Conservation (phyloP, 2,113 vertebrate genomes). For the Planiliza haematocheilus region DNA sequence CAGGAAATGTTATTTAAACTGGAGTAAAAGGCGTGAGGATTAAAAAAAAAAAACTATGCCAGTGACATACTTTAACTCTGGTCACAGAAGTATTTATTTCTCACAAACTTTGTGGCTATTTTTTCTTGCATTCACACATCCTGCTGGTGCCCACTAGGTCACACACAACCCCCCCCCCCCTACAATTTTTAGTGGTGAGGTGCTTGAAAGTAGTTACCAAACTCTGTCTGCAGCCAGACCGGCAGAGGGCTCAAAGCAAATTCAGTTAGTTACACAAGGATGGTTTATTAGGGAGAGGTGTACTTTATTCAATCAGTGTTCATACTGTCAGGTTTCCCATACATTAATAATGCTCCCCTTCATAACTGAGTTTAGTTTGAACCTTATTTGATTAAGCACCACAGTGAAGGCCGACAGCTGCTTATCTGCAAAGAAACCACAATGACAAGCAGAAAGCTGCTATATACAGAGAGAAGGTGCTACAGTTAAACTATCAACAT, state of each 20-base stretch:
- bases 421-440: neutral
- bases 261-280: neutral
- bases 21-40: too few relatives aligned
- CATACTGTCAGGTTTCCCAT: too few relatives aligned
- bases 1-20: too few relatives aligned
- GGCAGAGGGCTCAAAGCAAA: neutral
- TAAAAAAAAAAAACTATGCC: neutral
- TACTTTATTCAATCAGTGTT: neutral
- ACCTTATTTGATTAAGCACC: neutral
- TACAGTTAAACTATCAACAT: neutral
- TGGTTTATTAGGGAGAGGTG: neutral
- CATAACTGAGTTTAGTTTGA: too few relatives aligned
- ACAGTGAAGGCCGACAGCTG: neutral
- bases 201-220: slow-evolving; percentile 4
- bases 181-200: neutral
- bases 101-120: slow-evolving; percentile 27
- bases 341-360: too few relatives aligned
- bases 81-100: neutral
- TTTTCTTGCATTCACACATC: slow-evolving; percentile 11
- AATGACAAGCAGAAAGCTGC: neutral
- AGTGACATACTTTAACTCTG: neutral
- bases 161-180: neutral
- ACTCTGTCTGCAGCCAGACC: neutral
- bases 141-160: slow-evolving; percentile 16
- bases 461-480: neutral